phyloP scores from a whole-genome alignment of 2,888 invertebrate species.

The Lasioglossum marginatum region DNA sequence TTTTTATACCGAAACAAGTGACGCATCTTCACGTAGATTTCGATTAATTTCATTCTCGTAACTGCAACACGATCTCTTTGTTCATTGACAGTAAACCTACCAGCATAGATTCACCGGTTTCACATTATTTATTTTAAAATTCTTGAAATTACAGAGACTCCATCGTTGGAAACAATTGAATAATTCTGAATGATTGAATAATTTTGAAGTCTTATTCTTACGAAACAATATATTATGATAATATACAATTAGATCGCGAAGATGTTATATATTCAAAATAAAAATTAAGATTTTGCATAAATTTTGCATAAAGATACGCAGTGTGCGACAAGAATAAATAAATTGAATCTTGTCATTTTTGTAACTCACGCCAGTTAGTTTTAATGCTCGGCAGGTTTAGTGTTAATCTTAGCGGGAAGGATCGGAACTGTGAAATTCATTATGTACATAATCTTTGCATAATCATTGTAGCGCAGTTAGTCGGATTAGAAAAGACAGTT shows the following conservation, averaged over 20 bases:
- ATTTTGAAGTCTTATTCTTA: background rate
- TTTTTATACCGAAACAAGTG: conserved; percentile 58
- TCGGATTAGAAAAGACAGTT: conserved; percentile 21
- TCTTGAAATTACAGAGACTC: background rate
- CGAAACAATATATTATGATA: background rate
- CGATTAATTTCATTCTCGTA: conserved; percentile 10
- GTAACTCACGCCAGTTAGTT: background rate
- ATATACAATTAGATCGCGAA: background rate
- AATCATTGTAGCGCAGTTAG: conserved; percentile 9
- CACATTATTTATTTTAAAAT: background rate
- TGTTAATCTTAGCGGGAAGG: background rate
- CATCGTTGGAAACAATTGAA: background rate
- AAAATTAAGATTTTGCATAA: background rate
- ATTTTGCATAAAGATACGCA: background rate
- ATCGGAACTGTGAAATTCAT: conserved; percentile 24
- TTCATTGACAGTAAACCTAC: background rate
- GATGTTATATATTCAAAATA: background rate
- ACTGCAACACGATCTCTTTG: background rate
- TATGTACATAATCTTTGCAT: conserved; percentile 39
- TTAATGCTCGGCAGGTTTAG: background rate
- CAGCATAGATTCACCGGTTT: background rate
- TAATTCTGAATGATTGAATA: background rate
- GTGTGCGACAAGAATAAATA: background rate
- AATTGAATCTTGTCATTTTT: background rate
- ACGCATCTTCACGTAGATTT: conserved; percentile 41